Base-by-base conservation (phyloP, 2,888 invertebrate genomes). In the Heliconius hortense region DNA sequence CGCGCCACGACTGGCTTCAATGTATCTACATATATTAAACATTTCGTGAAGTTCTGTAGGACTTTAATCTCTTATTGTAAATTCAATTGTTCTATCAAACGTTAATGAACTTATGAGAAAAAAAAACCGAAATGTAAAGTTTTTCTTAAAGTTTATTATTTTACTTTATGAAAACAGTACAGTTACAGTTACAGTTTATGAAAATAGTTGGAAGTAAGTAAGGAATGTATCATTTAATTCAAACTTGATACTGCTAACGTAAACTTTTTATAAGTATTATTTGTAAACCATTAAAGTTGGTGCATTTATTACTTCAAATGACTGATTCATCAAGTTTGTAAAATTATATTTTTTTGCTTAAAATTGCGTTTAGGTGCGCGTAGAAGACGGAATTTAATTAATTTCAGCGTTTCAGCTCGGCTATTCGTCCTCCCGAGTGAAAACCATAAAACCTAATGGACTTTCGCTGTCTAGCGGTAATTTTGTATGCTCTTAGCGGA, bases 371-470 rank as follows among this genome's bases (percentile, higher is more conserved):
- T 85, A 86, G 85, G 87, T 88, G 88, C 82, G 88, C 89, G 82
- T 84, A 82, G 83, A 82, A 84, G 84, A 81, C 79, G 80, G 84
- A 86, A 91, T 91, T 91, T 91, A 92, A 93, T 92, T 92, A 92
- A 92, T 91, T 91, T 89, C 85, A 86, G 84, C 88, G 87, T 86
- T 89, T 86, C 85, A 85, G 83, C 87, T 87, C 85, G 87, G 84
- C 91, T 87, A 89, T 91, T 87, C 90, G 88, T 90, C 89, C 90
- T 88, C 86, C 84, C 82, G 87, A 88, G 89, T 86, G 85, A 83
- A 87, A 87, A 87, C 90, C 90, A 90, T 92, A 92, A 92, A 92
- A 92, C 91, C 89, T 93, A 93, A 93, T 93, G 93, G 93, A 92
- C 88, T 93, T 92, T 92, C 89, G 84, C 87, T 92, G 92, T 93